Evolutionary conservation across 2,113 vertebrate species (phyloP), one percentile per base, ranked within the genome.

Genomic region (Centropus unirufus): DNA sequence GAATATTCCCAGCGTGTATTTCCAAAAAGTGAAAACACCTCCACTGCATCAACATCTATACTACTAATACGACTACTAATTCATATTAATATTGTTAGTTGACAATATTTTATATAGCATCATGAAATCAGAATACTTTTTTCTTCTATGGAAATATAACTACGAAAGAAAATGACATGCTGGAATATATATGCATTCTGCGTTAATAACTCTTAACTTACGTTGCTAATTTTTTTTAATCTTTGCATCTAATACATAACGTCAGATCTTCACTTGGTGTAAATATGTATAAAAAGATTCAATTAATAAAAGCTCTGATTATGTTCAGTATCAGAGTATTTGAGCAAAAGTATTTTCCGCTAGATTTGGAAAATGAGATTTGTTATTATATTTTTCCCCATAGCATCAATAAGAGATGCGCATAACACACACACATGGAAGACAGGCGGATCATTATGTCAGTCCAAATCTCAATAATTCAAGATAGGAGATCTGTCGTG

Each of bases 381-480:
- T 57, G 15, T 67, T 18, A 4, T 9, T 34, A 5, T 23, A n/a
- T 36, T 81, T 70, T 59, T 51, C 11, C 58, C 27, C 24, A 47
- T 11, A 75, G 6, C 26, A 82, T 11, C 14, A 64, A 15, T 57
- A 61, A 34, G 34, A 13, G 21, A 46, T 13, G 15, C 20, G 20
- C 0, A 0, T 14, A 66, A 32, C 12, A 55, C 16, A 57, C 8
- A 66, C 2, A 24, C 10, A 27, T 2, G 13, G 24, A 54, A 66
- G n/a, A 83, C 39, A 92, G 80, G 17, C 2, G 0, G 29, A 11
- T 34, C 15, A 12, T 54, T 51, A 63, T 20, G 6, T 40, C 66
- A 30, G 9, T 12, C 8, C 12, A 39, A 13, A 55, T 70, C 63
- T 34, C 39, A 63, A 3, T 8, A 68, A 32, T 3, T 61, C 13